Percentiles rank a stretch among this genome's conserved stretches.
These are phyloP conservation scores for Listronotus oregonensis DNA, from an alignment of 1,140 invertebrate genomes.

Conservation along the genomic window DNA sequence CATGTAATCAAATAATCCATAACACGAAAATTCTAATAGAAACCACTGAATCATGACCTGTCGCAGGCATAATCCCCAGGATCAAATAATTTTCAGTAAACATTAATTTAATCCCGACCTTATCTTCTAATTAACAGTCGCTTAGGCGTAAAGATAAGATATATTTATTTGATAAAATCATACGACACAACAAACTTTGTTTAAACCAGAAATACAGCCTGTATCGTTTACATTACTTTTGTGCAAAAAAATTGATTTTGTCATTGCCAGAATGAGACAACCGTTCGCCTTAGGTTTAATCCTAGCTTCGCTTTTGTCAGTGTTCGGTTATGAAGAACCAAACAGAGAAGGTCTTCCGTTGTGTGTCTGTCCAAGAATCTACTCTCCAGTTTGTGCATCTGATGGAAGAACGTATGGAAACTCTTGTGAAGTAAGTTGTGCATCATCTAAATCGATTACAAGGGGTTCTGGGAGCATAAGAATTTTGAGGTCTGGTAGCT, in stretches of 20 bases:
- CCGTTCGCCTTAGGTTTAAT: neutral
- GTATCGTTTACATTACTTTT: neutral
- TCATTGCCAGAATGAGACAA: slow-evolving; percentile 1
- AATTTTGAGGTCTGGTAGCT: slow-evolving; percentile 11
- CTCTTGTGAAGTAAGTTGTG: slow-evolving; percentile 55
- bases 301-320: neutral
- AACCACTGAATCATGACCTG: slow-evolving; percentile 4
- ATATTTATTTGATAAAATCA: neutral
- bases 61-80: neutral
- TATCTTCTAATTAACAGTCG: slow-evolving; percentile 4
- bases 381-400: slow-evolving; percentile 56
- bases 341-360: slow-evolving; percentile 13
- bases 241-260: too few relatives aligned
- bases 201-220: slow-evolving; percentile 3
- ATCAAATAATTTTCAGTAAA: slow-evolving; percentile 11
- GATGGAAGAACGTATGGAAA: slow-evolving; percentile 55
- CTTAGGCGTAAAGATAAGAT: slow-evolving; percentile 17
- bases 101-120: neutral
- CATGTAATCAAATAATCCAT: too few relatives aligned
- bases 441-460: slow-evolving; percentile 16
- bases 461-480: slow-evolving; percentile 12
- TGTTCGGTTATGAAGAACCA: neutral
- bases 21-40: slow-evolving; percentile 1
- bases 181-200: too few relatives aligned
- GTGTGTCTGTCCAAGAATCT: slow-evolving; percentile 56